phyloP scores from a whole-genome alignment of 2,888 invertebrate genomes.

The Tipula vernalis region DNA sequence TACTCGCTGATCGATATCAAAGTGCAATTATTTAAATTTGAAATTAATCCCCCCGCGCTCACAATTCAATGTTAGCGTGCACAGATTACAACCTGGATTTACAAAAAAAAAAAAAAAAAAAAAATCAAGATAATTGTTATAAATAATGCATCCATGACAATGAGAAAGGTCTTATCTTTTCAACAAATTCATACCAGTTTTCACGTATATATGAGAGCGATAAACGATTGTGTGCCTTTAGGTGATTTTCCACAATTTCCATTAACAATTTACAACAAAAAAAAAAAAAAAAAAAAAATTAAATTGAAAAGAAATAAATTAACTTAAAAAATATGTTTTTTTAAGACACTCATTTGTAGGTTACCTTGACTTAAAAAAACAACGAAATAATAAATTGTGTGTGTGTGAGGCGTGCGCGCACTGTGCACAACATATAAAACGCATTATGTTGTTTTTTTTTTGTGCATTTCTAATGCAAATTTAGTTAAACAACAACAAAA shows the following conservation, averaged over 20 bases:
- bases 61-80: neutral
- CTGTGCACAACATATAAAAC: neutral
- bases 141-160: neutral
- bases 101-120: neutral
- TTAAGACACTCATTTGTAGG: neutral
- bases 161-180: neutral
- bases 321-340: neutral
- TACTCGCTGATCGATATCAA: neutral
- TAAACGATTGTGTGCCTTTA: neutral
- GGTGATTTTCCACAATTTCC: neutral
- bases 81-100: neutral
- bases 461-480: constrained; percentile 4
- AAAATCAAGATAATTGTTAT: neutral
- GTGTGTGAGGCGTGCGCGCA: neutral
- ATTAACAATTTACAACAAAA: neutral
- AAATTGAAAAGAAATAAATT: neutral
- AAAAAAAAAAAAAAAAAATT: neutral
- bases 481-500: neutral
- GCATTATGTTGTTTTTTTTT: neutral
- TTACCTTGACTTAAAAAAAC: neutral
- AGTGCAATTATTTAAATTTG: neutral
- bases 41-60: neutral
- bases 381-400: neutral
- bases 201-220: neutral
- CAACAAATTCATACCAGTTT: neutral